Evolutionary conservation across 2,797 vertebrate genomes (phyloP).

Genomic region (Melanotaenia parkinsoni): DNA sequence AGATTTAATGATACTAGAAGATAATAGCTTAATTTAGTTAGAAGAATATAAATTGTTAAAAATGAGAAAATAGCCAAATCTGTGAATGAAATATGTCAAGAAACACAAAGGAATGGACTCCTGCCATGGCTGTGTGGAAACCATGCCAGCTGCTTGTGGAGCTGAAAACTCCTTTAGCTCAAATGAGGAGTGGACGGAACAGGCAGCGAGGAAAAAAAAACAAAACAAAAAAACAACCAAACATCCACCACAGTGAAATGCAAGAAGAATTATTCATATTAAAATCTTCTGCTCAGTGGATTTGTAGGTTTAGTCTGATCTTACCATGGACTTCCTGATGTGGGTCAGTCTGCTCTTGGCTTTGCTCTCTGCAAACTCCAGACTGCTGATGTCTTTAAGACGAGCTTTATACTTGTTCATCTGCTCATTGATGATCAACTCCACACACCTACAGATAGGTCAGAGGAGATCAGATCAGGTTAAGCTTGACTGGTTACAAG

Average conservation of each 20-base stretch:
- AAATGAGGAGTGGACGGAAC: slow-evolving; percentile 36
- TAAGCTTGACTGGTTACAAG: no score
- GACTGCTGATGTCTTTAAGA: slow-evolving; percentile 96
- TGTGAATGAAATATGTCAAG: slow-evolving; percentile 48
- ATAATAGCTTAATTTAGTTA: background rate
- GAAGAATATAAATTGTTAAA: background rate
- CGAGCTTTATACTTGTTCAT: slow-evolving; percentile 97
- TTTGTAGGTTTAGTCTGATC: slow-evolving; percentile 43
- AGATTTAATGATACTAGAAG: background rate
- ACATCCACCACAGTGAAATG: background rate
- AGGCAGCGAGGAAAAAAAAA: background rate
- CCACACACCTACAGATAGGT: slow-evolving; percentile 87
- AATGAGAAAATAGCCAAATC: slow-evolving; percentile 30
- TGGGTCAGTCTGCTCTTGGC: slow-evolving; percentile 93
- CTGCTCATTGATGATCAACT: slow-evolving; percentile 94
- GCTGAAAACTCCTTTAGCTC: slow-evolving; percentile 27
- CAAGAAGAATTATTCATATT: background rate
- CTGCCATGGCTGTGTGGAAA: slow-evolving; percentile 49
- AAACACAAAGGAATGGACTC: slow-evolving; percentile 49
- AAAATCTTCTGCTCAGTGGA: background rate
- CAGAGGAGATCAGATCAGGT: background rate
- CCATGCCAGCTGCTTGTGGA: slow-evolving; percentile 60
- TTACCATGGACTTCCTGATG: slow-evolving; percentile 95
- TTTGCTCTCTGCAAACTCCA: slow-evolving; percentile 98
- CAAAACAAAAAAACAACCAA: background rate